These are phyloP conservation scores for Hirtodrosophila histrioides DNA, from an alignment of 2,888 invertebrate species.

Conservation along the genomic window DNA sequence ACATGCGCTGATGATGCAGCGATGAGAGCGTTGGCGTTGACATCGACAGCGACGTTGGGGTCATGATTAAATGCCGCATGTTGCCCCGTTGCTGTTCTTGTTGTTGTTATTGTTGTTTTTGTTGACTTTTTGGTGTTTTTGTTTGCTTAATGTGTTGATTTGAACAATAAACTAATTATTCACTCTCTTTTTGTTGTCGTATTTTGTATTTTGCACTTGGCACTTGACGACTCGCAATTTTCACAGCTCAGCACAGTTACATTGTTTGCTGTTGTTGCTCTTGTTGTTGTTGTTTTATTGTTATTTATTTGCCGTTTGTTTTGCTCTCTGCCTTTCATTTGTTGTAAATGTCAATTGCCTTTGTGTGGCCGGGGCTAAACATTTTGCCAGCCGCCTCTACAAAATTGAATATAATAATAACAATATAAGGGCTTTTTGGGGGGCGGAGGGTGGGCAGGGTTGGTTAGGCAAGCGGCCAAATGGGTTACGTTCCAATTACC, in stretches of 20 bases:
- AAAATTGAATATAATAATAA: constrained; percentile 35
- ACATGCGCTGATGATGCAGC: constrained; percentile 70
- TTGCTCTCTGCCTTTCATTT: constrained; percentile 49
- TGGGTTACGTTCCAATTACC: constrained; percentile 72
- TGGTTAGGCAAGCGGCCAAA: constrained; percentile 43
- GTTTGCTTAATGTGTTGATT: constrained; percentile 22
- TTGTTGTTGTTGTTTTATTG: constrained; percentile 16
- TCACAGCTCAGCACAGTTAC: constrained; percentile 47
- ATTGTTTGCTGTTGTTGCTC: constrained; percentile 50
- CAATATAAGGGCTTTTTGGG: constrained; percentile 12
- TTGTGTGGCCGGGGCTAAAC: constrained; percentile 43
- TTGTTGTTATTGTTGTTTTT: constrained; percentile 14
- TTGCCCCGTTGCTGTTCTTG: constrained; percentile 26
- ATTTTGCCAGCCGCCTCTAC: constrained; percentile 49
- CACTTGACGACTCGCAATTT: constrained; percentile 27
- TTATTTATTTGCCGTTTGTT: constrained; percentile 24
- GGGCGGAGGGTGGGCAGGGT: constrained; percentile 2
- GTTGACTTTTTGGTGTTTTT: constrained; percentile 9
- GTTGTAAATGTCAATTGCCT: constrained; percentile 71
- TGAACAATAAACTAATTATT: constrained; percentile 53
- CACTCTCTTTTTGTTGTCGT: constrained; percentile 35
- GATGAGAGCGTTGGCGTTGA: constrained; percentile 72
- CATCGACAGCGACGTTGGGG: constrained; percentile 72
- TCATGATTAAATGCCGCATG: constrained; percentile 79
- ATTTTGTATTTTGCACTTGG: constrained; percentile 33